A percentile compares a stretch with the other conserved stretches of the same genome.
phyloP scores from a whole-genome alignment of 2,888 invertebrate species.

The Ecliptopera silaceata region DNA sequence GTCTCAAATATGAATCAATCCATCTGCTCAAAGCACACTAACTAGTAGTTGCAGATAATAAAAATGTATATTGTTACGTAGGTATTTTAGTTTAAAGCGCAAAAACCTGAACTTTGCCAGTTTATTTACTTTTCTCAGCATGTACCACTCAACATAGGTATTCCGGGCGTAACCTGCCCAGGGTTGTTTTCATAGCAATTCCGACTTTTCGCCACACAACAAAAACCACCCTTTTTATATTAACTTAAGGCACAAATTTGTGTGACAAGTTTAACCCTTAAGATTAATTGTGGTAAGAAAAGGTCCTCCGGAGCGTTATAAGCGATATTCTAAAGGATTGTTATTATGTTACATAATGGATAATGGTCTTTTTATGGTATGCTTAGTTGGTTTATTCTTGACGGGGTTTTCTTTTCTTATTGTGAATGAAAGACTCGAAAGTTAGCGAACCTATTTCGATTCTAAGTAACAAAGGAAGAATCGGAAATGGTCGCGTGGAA shows the following conservation, averaged over 20 bases:
- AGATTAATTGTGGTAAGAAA: constrained; percentile 33
- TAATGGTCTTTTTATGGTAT: constrained; percentile 29
- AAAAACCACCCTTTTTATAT: constrained; percentile 13
- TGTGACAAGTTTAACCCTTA: constrained; percentile 9
- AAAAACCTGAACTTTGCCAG: neutral
- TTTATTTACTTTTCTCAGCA: constrained; percentile 14
- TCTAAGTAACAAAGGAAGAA: neutral
- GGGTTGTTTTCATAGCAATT: constrained; percentile 18
- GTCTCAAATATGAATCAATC: too few species aligned
- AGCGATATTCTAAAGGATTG: constrained; percentile 34
- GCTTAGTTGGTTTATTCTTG: constrained; percentile 25
- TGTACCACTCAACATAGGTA: constrained; percentile 26
- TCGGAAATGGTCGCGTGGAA: too few species aligned
- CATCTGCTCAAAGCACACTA: too few species aligned
- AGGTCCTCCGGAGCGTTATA: constrained; percentile 31
- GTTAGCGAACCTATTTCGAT: neutral
- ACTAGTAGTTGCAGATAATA: too few species aligned
- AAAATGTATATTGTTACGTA: neutral
- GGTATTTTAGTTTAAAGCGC: neutral
- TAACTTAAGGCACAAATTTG: constrained; percentile 22
- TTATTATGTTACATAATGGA: constrained; percentile 34
- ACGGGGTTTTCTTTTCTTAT: neutral
- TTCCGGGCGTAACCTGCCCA: constrained; percentile 21
- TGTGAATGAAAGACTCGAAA: neutral
- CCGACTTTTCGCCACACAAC: neutral